Percentiles rank a stretch among this genome's conserved stretches.
These are phyloP conservation scores for Strigops habroptila DNA, from an alignment of 2,113 vertebrate species.

Conservation along the genomic window DNA sequence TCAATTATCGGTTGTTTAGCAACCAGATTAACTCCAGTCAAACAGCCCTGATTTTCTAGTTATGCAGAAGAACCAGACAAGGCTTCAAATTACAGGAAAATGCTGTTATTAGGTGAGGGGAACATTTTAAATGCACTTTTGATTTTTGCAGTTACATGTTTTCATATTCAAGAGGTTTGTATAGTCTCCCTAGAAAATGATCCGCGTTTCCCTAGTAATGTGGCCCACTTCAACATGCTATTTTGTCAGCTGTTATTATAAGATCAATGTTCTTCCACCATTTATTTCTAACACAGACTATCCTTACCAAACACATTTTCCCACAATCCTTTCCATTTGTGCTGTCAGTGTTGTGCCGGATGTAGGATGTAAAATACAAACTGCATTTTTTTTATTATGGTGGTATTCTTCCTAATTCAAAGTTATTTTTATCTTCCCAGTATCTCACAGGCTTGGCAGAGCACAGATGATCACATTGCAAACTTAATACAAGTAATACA, in stretches of 20 bases:
- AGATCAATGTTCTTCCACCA: neutral
- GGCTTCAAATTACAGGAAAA: neutral
- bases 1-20: conserved; percentile 26
- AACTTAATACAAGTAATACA: neutral
- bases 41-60: conserved; percentile 1
- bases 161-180: neutral
- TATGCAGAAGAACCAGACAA: neutral
- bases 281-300: neutral
- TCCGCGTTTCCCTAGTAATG: neutral
- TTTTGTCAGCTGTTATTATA: neutral
- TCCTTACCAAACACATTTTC: neutral
- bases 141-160: neutral
- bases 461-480: neutral
- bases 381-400: neutral
- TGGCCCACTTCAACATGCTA: neutral
- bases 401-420: neutral
- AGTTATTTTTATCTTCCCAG: neutral
- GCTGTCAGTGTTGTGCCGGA: neutral
- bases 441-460: neutral
- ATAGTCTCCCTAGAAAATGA: neutral
- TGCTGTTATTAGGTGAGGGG: neutral
- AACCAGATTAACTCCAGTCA: neutral
- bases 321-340: neutral
- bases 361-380: neutral
- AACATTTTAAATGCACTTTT: neutral